Evolutionary conservation across 1,140 invertebrate genomes (phyloP), one percentile per base, ranked within the genome.

Genomic region (Drosophila santomea): DNA sequence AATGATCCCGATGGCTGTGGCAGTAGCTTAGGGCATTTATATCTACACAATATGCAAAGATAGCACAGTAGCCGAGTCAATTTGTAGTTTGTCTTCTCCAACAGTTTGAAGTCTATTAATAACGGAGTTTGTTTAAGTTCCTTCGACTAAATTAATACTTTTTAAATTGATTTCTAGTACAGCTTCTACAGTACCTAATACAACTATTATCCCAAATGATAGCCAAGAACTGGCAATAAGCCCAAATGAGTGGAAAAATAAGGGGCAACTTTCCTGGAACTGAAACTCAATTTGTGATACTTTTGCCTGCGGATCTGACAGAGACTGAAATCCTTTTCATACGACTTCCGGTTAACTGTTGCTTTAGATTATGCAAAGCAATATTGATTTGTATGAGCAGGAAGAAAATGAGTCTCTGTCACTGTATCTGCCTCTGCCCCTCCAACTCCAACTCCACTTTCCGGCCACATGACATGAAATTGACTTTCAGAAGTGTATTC

Each of bases 21-120:
- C 64, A 74, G 48, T 50, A 61, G 59, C 38, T 41, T 32, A 56
- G 14, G 61, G 75, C 79, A 79, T 79, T 75, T 82, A 82, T 84
- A 78, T 74, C 67, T 47, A 77, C 47, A 61, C 69, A 83, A 81
- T 85, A 85, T 85, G 68, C 77, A 71, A 74, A 85, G 74, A 51
- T 15, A 66, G 47, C 17, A 15, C 38, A 66, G 47, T 25, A 20
- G 32, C 47, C n/a, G 39, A 32, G 64, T 66, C 61, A 44, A 84
- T 84, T 84, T 85, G 80, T 77, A 84, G 80, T 84, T 80, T 66
- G 62, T 84, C 76, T 68, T 62, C 20, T 14, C 12, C n/a, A 50
- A 28, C 14, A 23, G 23, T 12, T 20, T 43, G 25, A 71, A 58
- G 66, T 68, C 45, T 10, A 20, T 41, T 50, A 44, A 66, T 23